Base-by-base conservation (phyloP, 92 coral and sea anemone species). In the Porites rus region DNA sequence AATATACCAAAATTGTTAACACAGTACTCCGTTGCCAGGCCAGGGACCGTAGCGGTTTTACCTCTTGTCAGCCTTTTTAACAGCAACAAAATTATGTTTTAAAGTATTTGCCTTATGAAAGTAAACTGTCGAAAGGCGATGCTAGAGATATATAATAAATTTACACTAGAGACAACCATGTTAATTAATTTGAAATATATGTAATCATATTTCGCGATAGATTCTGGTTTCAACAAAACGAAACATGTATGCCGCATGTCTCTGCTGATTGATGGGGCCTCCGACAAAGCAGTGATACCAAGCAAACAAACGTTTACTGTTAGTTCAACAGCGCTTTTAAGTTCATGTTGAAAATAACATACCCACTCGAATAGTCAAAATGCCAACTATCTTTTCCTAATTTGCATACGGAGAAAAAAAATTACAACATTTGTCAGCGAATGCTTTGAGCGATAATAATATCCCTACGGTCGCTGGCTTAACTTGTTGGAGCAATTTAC, bases 361-460 rank as follows among this genome's bases (percentile, higher is more conserved):
- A 20, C 58, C 19, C 73, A 22, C 87, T 73, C 51, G 58, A 56
- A 56, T 19, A 59, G 80, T 62, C 65, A 83, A 73, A 63, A 74
- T 24, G 80, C 79, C 79, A 72, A 52, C 68, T 83, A 51, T 61
- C 74, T 53, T 65, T 46, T 67, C 4, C 7, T 74, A 24, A 83
- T 83, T 83, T 83, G 87, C 87, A 83, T 83, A 73, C 38, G 53
- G 7, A 38, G 46, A 38, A 50, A 51, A 13, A 10, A 51, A 38
- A 73, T 28, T 72, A 25, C 60, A 7, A 6, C 70, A 19, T 50
- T 60, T 22, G 54, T 9, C 24, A 13, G 14, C 31, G 58, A 28
- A 70, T 25, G 28, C 43, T 28, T 28, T 8, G 10, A 46, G 63
- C 28, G 22, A 53, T 10, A 53, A 53, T 8, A 74, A 56, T 52